phyloP scores from a whole-genome alignment of 2,888 invertebrate species.

The Hylaea fasciaria region DNA sequence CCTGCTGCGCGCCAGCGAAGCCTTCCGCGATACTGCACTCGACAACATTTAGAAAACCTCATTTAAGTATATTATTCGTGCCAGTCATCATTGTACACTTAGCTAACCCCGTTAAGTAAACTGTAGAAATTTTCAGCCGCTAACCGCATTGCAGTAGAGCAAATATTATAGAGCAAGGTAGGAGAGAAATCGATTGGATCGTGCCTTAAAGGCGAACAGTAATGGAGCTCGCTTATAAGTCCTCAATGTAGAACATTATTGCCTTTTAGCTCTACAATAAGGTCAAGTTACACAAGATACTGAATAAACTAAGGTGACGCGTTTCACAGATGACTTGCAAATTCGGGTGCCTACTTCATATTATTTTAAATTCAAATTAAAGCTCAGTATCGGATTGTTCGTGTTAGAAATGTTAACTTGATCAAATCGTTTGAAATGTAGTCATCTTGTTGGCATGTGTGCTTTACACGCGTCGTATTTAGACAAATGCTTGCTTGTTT shows the following conservation, averaged over 20 bases:
- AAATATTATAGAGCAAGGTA: constrained; percentile 33
- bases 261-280: constrained; percentile 51
- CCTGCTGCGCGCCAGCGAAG: constrained; percentile 59
- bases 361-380: constrained; percentile 55
- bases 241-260: constrained; percentile 47
- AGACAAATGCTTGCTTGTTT: constrained; percentile 35
- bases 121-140: constrained; percentile 25
- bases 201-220: constrained; percentile 20
- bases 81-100: background rate
- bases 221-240: constrained; percentile 33
- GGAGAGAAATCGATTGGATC: constrained; percentile 28
- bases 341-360: constrained; percentile 42
- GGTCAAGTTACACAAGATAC: constrained; percentile 53
- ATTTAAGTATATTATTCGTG: background rate
- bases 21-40: constrained; percentile 70
- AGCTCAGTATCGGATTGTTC: constrained; percentile 42
- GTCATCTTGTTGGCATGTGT: constrained; percentile 41
- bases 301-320: constrained; percentile 50
- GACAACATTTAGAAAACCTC: constrained; percentile 33
- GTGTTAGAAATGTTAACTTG: constrained; percentile 51
- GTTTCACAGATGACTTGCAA: constrained; percentile 51
- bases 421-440: constrained; percentile 45
- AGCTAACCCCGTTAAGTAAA: background rate
- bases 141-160: constrained; percentile 58
- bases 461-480: constrained; percentile 32